Conservation (phyloP, 2,113 vertebrate genomes). For the Riparia riparia region DNA sequence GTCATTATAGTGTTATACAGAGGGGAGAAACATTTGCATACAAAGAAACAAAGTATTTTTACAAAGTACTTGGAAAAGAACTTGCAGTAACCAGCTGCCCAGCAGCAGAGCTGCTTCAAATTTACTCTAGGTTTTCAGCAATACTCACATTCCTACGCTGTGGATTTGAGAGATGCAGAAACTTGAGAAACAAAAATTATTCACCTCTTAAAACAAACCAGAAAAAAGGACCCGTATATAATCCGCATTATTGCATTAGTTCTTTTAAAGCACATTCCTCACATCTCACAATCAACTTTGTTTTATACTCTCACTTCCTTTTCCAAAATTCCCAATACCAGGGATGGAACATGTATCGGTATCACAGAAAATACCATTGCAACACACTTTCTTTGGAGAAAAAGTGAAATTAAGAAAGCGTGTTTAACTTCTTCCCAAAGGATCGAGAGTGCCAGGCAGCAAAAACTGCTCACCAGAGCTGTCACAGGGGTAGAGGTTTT, state of each 20-base stretch:
- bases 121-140: neutral
- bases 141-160: neutral
- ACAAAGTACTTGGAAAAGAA: neutral
- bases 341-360: rapidly evolving
- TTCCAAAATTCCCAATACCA: neutral
- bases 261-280: neutral
- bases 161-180: neutral
- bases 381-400: neutral
- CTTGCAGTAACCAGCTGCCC: neutral
- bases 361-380: neutral
- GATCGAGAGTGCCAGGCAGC: neutral
- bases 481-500: neutral
- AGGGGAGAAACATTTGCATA: neutral
- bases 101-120: neutral
- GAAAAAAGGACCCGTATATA: neutral
- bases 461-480: neutral
- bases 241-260: neutral
- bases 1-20: neutral
- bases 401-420: neutral
- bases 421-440: neutral
- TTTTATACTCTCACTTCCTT: neutral
- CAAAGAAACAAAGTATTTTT: neutral
- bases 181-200: neutral
- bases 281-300: neutral
- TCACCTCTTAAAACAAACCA: neutral